phyloP scores from a whole-genome alignment of 2,888 invertebrate genomes.

The Pegoplata infirma region DNA sequence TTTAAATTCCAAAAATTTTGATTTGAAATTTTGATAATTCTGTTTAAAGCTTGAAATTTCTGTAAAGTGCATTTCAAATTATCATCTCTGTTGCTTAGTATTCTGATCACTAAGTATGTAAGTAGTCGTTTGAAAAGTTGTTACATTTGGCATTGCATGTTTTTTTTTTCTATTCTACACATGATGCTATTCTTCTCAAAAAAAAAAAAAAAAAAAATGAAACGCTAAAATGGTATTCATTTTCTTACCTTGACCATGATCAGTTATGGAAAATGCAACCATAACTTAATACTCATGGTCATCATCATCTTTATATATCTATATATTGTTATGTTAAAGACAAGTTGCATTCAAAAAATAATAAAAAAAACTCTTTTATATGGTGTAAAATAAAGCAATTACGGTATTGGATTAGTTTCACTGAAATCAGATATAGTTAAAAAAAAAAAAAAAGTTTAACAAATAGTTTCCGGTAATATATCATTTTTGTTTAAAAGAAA shows the following conservation, averaged over 20 bases:
- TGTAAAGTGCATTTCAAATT: too few species aligned
- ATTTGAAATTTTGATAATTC: too few species aligned
- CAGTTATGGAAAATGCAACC: conserved; percentile 51
- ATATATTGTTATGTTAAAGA: too few species aligned
- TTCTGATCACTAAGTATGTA: neutral
- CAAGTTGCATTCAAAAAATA: neutral
- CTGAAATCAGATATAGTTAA: conserved; percentile 39
- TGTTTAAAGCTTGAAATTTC: too few species aligned
- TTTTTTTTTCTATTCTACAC: conserved; percentile 19
- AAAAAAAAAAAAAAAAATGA: too few species aligned
- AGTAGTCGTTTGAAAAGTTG: conserved; percentile 44
- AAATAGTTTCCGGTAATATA: conserved; percentile 25
- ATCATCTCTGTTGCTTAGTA: too few species aligned
- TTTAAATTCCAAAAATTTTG: too few species aligned
- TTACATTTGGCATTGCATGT: conserved; percentile 49
- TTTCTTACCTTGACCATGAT: conserved; percentile 60
- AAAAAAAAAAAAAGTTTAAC: too few species aligned
- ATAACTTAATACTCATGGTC: conserved; percentile 55
- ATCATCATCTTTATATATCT: conserved; percentile 8
- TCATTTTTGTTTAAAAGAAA: conserved; percentile 6
- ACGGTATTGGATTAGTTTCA: conserved; percentile 31
- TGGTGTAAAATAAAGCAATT: neutral
- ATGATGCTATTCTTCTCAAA: too few species aligned
- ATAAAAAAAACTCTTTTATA: neutral
- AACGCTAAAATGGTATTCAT: conserved; percentile 26